Conservation (phyloP, 1,140 invertebrate species). For the Drosophila albomicans region DNA sequence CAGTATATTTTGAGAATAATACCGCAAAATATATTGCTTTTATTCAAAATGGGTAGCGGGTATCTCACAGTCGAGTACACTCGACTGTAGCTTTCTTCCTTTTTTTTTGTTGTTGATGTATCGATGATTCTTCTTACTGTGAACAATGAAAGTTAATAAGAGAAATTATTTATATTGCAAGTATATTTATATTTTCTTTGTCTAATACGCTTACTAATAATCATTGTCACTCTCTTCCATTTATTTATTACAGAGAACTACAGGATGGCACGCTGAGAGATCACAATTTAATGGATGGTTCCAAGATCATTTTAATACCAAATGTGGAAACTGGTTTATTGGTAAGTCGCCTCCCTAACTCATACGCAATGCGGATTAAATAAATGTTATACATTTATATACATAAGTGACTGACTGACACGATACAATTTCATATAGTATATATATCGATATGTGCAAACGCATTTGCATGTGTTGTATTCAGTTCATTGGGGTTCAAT, state of each 20-base stretch:
- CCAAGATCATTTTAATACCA: constrained; percentile 94
- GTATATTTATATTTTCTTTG: background rate
- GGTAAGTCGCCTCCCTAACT: constrained; percentile 88
- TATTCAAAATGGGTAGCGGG: no score
- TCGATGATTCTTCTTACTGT: no score
- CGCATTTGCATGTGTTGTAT: constrained; percentile 2
- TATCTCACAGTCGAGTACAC: no score
- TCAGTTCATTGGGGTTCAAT: constrained; percentile 42
- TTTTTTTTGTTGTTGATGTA: no score
- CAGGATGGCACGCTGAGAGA: constrained; percentile 94
- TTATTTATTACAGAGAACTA: constrained; percentile 91
- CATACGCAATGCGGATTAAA: constrained; percentile 6
- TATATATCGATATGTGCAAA: background rate
- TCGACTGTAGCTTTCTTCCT: no score
- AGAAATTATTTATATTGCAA: no score
- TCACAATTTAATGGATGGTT: constrained; percentile 94
- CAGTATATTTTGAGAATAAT: no score
- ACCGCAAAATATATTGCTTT: no score
- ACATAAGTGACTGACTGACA: no score
- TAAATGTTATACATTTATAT: constrained; percentile 15
- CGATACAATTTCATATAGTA: background rate
- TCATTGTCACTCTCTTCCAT: constrained; percentile 1
- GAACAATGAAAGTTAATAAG: no score
- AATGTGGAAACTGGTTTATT: constrained; percentile 97
- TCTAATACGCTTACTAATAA: background rate